These are phyloP conservation scores for Stenodema calcarata DNA, from an alignment of 2,888 invertebrate species.

Conservation along the genomic window DNA sequence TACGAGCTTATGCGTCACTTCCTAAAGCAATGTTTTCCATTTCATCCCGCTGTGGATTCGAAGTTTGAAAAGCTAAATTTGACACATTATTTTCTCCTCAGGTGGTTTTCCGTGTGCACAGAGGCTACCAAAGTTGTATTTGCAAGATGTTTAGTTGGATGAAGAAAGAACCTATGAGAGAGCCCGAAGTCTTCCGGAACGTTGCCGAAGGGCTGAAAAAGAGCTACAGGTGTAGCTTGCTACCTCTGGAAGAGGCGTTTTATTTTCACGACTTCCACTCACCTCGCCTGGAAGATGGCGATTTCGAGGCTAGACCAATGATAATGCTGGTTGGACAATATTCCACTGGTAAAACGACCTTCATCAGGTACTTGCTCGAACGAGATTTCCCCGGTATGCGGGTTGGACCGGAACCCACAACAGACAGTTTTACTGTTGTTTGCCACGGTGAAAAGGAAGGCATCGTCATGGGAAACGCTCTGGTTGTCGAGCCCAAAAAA, in stretches of 20 bases:
- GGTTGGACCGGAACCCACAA: slow-evolving; percentile 72
- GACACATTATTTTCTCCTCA: too few species aligned
- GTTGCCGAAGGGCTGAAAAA: slow-evolving; percentile 23
- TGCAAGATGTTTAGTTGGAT: slow-evolving; percentile 37
- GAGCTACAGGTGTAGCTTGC: slow-evolving; percentile 65
- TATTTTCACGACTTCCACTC: slow-evolving; percentile 68
- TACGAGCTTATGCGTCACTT: too few species aligned
- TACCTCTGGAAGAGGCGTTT: slow-evolving; percentile 65
- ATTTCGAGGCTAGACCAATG: slow-evolving; percentile 73
- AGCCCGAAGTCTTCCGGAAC: slow-evolving; percentile 16
- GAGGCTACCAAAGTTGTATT: not conserved
- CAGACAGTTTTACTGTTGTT: slow-evolving; percentile 68
- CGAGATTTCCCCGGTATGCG: slow-evolving; percentile 71
- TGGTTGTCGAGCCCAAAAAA: slow-evolving; percentile 71
- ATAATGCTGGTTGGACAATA: slow-evolving; percentile 71
- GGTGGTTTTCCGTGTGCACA: too few species aligned
- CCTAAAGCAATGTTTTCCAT: too few species aligned
- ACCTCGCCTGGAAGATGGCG: slow-evolving; percentile 67
- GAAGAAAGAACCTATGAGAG: not conserved
- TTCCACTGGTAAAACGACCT: slow-evolving; percentile 70
- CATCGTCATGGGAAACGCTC: slow-evolving; percentile 70
- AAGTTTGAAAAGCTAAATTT: too few species aligned
- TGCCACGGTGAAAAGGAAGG: slow-evolving; percentile 63
- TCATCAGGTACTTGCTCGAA: slow-evolving; percentile 66
- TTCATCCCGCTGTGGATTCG: too few species aligned